Base-by-base conservation (phyloP, 2,797 vertebrate genomes). In the Sarcoramphus papa region DNA sequence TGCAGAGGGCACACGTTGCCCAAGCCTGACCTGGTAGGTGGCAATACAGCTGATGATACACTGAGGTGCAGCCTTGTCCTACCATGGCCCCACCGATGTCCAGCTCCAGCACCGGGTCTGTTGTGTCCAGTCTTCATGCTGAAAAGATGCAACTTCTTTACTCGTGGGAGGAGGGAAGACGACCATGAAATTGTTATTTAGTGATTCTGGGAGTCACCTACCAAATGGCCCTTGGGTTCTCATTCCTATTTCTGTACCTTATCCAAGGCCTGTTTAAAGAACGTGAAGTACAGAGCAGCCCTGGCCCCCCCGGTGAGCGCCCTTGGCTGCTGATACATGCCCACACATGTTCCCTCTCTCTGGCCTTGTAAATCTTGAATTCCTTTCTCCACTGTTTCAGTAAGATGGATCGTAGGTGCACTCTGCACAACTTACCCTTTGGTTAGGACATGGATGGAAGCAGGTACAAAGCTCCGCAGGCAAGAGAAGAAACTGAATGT, bases 261-360 rank as follows among this genome's bases (percentile, higher is more conserved):
- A 18, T 20, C 51, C 90, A 85, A 85, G 85, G 72, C 14, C 73
- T 45, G 47, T 82, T 60, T 80, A 45, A 48, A 53, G 79, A 88
- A 83, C 17, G 2, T 1, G 7, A 73, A 45, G 87, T 37, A 41
- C 41, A 37, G 78, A 78, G 23, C 67, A 60, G 65, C 23, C 59
- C 23, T 41, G 51, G 1, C 27, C 37, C 6, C 16, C 1, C 7
- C 2, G 0, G 18, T 5, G 24, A 82, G 85, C 0, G 2, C 56
- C 48, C 51, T 60, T 68, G 82, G 48, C 84, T 88, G 84, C 69
- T 0, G 1, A 3, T 6, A 40, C 48, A 14, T 5, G 2, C 78
- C 56, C 33, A 60, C 72, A 45, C 2, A 0, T 12, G 27, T 41
- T 90, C 40, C 25, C 35, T 35, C 47, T 14, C 62, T 57, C 47